phyloP scores from a whole-genome alignment of 1,140 invertebrate genomes.

The Thrips palmi region DNA sequence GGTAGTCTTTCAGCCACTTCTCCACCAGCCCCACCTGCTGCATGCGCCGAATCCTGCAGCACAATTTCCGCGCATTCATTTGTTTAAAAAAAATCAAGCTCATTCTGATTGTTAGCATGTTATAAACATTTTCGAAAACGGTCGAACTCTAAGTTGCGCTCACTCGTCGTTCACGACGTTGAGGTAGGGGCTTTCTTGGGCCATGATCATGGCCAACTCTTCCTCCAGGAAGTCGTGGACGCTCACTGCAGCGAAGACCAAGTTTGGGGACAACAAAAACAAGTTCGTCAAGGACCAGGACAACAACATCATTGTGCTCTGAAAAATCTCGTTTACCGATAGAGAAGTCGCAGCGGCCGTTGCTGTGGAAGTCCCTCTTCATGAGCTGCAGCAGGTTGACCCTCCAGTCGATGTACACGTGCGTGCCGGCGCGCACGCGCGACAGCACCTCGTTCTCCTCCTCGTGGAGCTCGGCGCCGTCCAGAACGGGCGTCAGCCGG shows the following conservation, averaged over 20 bases:
- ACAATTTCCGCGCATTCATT: conserved; percentile 5
- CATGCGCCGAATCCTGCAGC: conserved; percentile 47
- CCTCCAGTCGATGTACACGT: conserved; percentile 66
- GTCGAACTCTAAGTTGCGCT: conserved; percentile 15
- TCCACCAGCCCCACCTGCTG: conserved; percentile 67
- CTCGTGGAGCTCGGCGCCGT: conserved; percentile 30
- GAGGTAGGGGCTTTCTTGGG: conserved; percentile 53
- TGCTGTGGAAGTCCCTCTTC: conserved; percentile 37
- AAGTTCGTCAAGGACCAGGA: no score
- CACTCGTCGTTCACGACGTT: conserved; percentile 36
- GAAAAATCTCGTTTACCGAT: conserved; percentile 27
- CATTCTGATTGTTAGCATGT: not conserved
- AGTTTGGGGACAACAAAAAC: conserved; percentile 21
- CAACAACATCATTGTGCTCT: conserved; percentile 5
- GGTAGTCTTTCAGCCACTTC: conserved; percentile 59
- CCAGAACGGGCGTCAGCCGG: no score
- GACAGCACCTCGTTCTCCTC: conserved; percentile 31
- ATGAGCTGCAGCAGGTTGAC: conserved; percentile 46
- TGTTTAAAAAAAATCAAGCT: not conserved
- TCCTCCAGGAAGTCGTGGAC: conserved; percentile 61
- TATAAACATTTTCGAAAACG: not conserved
- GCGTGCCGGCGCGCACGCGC: conserved; percentile 37
- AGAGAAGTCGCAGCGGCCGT: conserved; percentile 47
- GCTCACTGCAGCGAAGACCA: no score
- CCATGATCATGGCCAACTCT: conserved; percentile 53